These are phyloP conservation scores for Delphinapterus leucas DNA, from an alignment of 2,113 vertebrate genomes.

Conservation along the genomic window DNA sequence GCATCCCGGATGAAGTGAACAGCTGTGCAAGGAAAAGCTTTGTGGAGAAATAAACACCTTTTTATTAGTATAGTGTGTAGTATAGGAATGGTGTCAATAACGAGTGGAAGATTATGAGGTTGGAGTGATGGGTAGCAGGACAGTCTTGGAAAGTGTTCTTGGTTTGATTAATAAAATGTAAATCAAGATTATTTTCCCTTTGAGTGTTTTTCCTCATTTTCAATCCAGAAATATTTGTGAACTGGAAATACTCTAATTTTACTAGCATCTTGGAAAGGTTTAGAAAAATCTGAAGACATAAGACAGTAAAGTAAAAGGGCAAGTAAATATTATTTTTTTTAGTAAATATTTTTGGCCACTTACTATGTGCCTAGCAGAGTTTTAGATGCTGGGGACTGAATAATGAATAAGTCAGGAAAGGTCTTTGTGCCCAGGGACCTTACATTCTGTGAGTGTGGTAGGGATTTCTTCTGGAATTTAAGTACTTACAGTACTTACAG, in stretches of 20 bases:
- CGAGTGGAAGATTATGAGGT: neutral
- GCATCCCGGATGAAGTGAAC: neutral
- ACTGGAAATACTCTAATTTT: neutral
- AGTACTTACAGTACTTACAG: neutral
- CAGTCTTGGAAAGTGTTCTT: neutral
- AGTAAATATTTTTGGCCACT: neutral
- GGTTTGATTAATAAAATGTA: neutral
- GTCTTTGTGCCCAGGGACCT: neutral
- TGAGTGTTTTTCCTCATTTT: neutral
- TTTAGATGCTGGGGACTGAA: neutral
- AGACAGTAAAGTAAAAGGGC: neutral
- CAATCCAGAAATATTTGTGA: neutral
- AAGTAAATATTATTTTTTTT: neutral
- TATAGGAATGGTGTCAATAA: neutral
- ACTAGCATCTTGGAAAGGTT: neutral
- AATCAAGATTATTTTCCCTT: neutral
- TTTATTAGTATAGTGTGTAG: neutral
- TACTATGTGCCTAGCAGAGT: neutral
- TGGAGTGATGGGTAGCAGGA: neutral
- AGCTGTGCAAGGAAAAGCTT: neutral
- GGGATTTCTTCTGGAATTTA: neutral
- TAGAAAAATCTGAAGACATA: neutral
- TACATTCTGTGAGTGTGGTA: neutral
- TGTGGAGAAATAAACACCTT: neutral
- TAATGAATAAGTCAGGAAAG: neutral